Base-by-base conservation (phyloP, 2,113 vertebrate species). In the Semicossyphus pulcher region DNA sequence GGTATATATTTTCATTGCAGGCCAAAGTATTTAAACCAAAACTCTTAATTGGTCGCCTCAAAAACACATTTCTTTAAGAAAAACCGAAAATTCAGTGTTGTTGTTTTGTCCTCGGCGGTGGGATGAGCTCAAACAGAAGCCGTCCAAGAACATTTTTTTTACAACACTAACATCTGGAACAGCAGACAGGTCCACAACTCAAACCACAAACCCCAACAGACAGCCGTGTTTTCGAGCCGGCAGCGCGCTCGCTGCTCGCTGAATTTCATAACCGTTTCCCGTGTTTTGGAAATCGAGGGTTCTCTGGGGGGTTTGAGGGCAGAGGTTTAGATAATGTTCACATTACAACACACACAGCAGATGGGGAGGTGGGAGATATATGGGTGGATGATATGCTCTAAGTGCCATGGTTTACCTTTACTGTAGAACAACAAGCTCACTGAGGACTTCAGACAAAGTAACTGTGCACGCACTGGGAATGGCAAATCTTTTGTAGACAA, bases 211-310 rank as follows among this genome's bases (percentile, higher is more conserved):
- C 78, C 87, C 81, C 85, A 36, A 54, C 62, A 70, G 85, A 76
- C 57, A 57, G 48, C 51, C 25, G 48, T 84, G 74, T 88, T 82
- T 82, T 82, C 26, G 61, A 39, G 52, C 69, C 37, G 29, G 32
- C 76, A 52, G 52, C 16, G 32, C 12, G 20, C 52, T 83, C 81
- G 4, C 71, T 42, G 26, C 65, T 68, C 18, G 42, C 73, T 63
- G 25, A 56, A 83, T 89, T 83, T 86, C 88, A 83, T 88, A 90
- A 91, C 82, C 42, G 82, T 90, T 90, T 90, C 85, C 88, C 49
- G 63, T 85, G 86, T 89, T 91, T 88, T 80, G 71, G 52, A 83
- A 80, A 82, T 71, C 57, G 23, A 72, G 44, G 58, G 60, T 37
- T 85, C 85, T 72, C 56, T 0, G 49, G 74, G 67, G 78, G 63